Base-by-base conservation (phyloP, 2,113 vertebrate species). In the Toxotes chatareus region DNA sequence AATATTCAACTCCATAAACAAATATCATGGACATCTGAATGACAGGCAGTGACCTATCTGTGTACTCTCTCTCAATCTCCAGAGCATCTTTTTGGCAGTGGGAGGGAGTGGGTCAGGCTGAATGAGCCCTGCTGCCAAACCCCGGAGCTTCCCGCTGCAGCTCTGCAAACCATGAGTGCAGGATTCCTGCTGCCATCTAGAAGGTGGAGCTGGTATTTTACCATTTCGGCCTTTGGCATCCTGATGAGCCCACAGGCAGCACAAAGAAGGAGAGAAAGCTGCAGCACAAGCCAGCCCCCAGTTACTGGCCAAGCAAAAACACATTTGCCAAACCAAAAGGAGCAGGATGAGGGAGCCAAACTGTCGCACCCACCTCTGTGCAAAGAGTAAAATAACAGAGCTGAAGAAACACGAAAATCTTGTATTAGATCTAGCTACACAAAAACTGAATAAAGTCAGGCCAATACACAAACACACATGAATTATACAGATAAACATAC, bases 161-260 rank as follows among this genome's bases (percentile, higher is more conserved):
- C 69, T 61, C 76, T 72, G 59, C 77, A 75, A 27, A 71, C 64
- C 60, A 4, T 23, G 65, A 1, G 14, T 36, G 32, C 51, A 55
- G 55, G 66, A 79, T 63, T n/a, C 57, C 31, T 47, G 36, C 83
- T 73, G 87, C 83, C 40, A 70, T 72, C 59, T 44, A 65, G 55
- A 84, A 84, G 80, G 83, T 70, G 81, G 81, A 72, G 79, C 38
- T 76, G 62, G 73, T 86, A 76, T 88, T 93, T 86, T 61, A 83
- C 69, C n/a, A 21, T 66, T 56, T 82, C 61, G 74, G 74, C 80
- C 75, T 76, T 81, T 89, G 86, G 85, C 84, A 66, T 44, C 23
- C 55, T 19, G 64, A 6, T 62, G 76, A 53, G 77, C 76, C 82
- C 80, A 67, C 51, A 70, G 44, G 42, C 40, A 7, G 17, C 13